Evolutionary conservation across 2,888 invertebrate species (phyloP).

Genomic region (Labia minor): DNA sequence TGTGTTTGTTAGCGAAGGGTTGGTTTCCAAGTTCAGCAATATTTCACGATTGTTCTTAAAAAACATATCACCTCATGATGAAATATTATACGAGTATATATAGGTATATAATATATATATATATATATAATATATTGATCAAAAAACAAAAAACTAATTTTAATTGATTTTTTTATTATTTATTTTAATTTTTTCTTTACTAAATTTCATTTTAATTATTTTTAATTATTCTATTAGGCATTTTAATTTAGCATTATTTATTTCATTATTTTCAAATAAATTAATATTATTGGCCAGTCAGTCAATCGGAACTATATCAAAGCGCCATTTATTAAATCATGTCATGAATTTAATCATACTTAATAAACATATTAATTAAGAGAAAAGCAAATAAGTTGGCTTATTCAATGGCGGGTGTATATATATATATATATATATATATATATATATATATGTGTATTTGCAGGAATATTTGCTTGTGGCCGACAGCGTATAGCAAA

Average conservation of each 20-base stretch:
- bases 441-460: background rate
- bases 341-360: slow-evolving; percentile 13
- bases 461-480: background rate
- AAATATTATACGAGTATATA: too few relatives aligned
- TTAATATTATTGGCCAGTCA: slow-evolving; percentile 1
- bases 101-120: too few relatives aligned
- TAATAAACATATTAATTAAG: slow-evolving; percentile 13
- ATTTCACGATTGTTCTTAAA: background rate
- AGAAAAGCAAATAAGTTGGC: slow-evolving; percentile 13
- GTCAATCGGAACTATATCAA: slow-evolving; percentile 13
- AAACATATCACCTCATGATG: too few relatives aligned
- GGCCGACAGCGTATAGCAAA: background rate
- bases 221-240: slow-evolving; percentile 1
- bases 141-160: too few relatives aligned
- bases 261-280: slow-evolving; percentile 13
- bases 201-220: background rate
- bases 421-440: too few relatives aligned
- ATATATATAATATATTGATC: too few relatives aligned
- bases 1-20: slow-evolving; percentile 20
- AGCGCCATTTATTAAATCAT: slow-evolving; percentile 13
- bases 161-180: too few relatives aligned
- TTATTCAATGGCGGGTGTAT: background rate
- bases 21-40: background rate
- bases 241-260: slow-evolving; percentile 13
- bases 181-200: background rate